Conservation (phyloP, 64 coral and sea anemone genomes). For the Anthopleura sola region DNA sequence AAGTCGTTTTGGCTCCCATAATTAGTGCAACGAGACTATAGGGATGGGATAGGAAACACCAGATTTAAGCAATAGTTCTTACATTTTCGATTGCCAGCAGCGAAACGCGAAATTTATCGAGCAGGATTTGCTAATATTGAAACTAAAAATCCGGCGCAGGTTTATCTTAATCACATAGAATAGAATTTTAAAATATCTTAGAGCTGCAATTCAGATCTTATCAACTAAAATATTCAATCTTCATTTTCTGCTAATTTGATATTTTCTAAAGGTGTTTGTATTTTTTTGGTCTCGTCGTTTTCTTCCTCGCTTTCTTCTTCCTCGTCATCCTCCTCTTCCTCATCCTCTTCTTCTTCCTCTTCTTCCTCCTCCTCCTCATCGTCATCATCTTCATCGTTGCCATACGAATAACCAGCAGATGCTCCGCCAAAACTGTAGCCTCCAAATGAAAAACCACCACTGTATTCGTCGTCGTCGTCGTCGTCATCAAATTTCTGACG, state of each 20-base stretch:
- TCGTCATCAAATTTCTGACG: constrained; percentile 30
- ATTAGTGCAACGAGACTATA: too few relatives aligned
- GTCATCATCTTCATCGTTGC: constrained; percentile 3
- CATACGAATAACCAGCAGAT: constrained; percentile 7
- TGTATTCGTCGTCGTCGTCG: constrained; percentile 41
- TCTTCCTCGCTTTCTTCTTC: constrained; percentile 5
- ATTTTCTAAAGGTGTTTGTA: constrained; percentile 13
- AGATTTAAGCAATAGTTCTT: too few relatives aligned
- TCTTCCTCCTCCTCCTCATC: constrained; percentile 47
- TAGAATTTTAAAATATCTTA: too few relatives aligned
- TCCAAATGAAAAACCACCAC: constrained; percentile 16
- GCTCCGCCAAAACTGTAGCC: constrained; percentile 22
- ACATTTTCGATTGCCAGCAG: too few relatives aligned
- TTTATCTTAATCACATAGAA: too few relatives aligned
- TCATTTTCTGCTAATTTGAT: neutral
- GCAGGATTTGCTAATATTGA: too few relatives aligned
- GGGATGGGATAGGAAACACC: too few relatives aligned
- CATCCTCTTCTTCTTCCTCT: constrained; percentile 19
- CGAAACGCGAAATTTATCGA: too few relatives aligned
- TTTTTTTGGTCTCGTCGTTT: neutral
- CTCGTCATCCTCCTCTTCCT: constrained; percentile 45
- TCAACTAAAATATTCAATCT: neutral
- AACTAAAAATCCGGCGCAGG: too few relatives aligned
- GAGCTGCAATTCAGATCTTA: too few relatives aligned
- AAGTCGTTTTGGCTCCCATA: too few relatives aligned